phyloP scores from a whole-genome alignment of 1,140 invertebrate genomes.

The Helicoverpa zea region DNA sequence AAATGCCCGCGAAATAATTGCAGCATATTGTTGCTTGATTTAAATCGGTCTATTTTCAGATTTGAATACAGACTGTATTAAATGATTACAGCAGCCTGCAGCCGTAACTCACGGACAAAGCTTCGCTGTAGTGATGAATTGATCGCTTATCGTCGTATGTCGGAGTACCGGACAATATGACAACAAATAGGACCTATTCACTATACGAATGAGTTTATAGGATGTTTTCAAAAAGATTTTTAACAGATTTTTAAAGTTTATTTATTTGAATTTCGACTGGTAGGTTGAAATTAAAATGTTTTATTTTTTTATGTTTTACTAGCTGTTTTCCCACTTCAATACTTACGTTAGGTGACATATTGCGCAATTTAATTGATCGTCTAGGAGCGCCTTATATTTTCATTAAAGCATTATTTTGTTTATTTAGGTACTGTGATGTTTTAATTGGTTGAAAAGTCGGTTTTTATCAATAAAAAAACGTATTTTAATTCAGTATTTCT shows the following conservation, averaged over 20 bases:
- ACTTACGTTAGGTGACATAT: too few species aligned
- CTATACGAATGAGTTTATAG: slow-evolving; percentile 4
- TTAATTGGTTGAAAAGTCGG: neutral
- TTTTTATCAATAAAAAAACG: neutral
- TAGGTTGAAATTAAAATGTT: too few species aligned
- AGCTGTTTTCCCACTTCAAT: too few species aligned
- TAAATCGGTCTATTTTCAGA: neutral
- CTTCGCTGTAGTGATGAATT: slow-evolving; percentile 50
- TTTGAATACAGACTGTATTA: neutral
- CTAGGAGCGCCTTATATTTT: too few species aligned
- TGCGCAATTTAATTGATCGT: too few species aligned
- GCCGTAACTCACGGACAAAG: slow-evolving; percentile 28
- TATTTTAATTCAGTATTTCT: too few species aligned
- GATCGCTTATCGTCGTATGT: slow-evolving; percentile 49
- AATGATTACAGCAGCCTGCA: slow-evolving; percentile 22
- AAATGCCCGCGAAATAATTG: too few species aligned
- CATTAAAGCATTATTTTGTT: too few species aligned
- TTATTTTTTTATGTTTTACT: too few species aligned
- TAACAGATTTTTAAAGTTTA: neutral
- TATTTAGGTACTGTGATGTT: neutral
- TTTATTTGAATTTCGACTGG: neutral
- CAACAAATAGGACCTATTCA: slow-evolving; percentile 43
- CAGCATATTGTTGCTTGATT: neutral
- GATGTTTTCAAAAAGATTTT: slow-evolving; percentile 6
- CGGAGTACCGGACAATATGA: slow-evolving; percentile 36